These are phyloP conservation scores for Agrochola macilenta DNA, from an alignment of 2,888 invertebrate species.

Conservation along the genomic window DNA sequence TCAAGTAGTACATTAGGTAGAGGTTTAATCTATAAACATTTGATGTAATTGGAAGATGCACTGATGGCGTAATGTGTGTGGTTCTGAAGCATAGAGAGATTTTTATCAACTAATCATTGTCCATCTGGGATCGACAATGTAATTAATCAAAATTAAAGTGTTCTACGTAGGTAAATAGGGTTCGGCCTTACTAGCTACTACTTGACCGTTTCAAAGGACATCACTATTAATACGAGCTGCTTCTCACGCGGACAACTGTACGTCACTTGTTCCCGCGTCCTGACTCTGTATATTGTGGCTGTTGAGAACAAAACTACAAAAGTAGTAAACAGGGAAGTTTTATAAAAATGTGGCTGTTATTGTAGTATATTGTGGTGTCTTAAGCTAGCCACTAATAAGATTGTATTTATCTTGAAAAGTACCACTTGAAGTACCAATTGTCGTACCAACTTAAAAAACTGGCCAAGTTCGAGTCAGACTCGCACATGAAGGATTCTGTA, in stretches of 20 bases:
- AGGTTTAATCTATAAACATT: background rate
- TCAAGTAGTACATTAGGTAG: background rate
- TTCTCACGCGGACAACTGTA: too few relatives aligned
- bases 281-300: too few relatives aligned
- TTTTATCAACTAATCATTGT: background rate
- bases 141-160: too few relatives aligned
- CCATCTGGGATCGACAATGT: background rate
- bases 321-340: too few relatives aligned
- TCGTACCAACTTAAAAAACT: too few relatives aligned
- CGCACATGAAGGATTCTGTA: too few relatives aligned
- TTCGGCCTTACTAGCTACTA: background rate
- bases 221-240: too few relatives aligned
- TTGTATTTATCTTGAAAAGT: background rate
- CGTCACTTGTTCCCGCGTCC: too few relatives aligned
- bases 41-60: background rate
- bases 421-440: background rate
- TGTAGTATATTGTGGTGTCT: too few relatives aligned
- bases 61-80: background rate
- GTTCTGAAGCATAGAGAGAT: background rate
- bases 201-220: background rate
- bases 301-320: too few relatives aligned
- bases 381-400: background rate
- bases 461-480: too few relatives aligned
- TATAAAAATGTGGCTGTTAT: too few relatives aligned
- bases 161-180: background rate